Base-by-base conservation (phyloP, 2,113 vertebrate genomes). In the Struthidea cinerea region DNA sequence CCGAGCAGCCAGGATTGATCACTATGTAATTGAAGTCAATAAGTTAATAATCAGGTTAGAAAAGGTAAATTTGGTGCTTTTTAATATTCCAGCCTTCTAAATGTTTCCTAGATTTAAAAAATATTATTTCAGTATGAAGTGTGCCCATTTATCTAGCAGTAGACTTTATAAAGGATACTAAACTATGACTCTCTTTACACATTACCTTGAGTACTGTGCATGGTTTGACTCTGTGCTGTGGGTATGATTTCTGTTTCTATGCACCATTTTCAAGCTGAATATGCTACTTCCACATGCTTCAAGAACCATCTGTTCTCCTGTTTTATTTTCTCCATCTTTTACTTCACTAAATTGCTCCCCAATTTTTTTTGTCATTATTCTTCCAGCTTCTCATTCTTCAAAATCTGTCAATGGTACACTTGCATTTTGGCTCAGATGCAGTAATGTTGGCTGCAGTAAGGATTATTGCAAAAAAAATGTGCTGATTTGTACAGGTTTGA, bases 11-110 rank as follows among this genome's bases (percentile, higher is more conserved):
- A 98, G 99, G 89, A 99, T 99, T 94, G 99, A 99, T 95, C 99
- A 99, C 97, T 99, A 99, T 78, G 99, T 99, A 89, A 98, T 99
- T 84, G 99, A 99, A 97, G 98, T 99, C 95, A 99, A 99, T 97
- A 99, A 99, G 96, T 98, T 99, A 88, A 98, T 99, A 96, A 99
- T 99, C 96, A 99, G 99, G 87, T 98, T 99, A 97, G 99, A 99
- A 97, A 99, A 99, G 98, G 99, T 99, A 94, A 97, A 94, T 61
- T 64, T 69, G 42, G 83, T 89, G 24, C 41, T 87, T 68, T 88
- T 91, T 92, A 85, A 70, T 71, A 75, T 70, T 53, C 30, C 6
- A 76, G 23, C 67, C 49, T 80, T 78, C 35, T 73, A 63, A 89
- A 60, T 59, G 46, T 74, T 77, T 90, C 39, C 49, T 44, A 41